These are phyloP conservation scores for Heterohyrax brucei DNA, from an alignment of 2,797 vertebrate species.

Conservation along the genomic window DNA sequence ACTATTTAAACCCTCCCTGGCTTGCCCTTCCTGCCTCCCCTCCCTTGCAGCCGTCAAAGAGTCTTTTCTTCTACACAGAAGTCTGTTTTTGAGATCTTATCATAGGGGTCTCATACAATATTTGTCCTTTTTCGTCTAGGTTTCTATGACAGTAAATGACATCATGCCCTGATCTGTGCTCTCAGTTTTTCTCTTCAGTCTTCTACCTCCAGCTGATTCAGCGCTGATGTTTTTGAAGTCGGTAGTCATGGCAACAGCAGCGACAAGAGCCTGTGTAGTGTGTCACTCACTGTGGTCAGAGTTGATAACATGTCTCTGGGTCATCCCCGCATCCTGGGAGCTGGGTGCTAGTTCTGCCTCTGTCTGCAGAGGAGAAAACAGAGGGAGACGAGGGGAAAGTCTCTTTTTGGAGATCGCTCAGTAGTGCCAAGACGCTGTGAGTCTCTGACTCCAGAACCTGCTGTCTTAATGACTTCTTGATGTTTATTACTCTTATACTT, in stretches of 20 bases:
- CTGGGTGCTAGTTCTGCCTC: neutral
- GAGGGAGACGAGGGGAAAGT: too few species aligned
- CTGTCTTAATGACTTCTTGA: neutral
- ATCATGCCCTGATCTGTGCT: neutral
- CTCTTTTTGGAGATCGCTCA: neutral
- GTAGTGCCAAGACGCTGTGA: neutral
- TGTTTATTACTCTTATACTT: slow-evolving; percentile 26
- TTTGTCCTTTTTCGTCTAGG: neutral
- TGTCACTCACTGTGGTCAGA: neutral
- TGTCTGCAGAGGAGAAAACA: neutral
- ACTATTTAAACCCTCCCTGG: too few species aligned
- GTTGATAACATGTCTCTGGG: fast-evolving
- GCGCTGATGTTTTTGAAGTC: neutral
- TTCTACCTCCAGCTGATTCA: neutral
- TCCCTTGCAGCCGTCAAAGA: too few species aligned
- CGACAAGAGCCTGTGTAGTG: fast-evolving
- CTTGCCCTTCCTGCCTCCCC: too few species aligned
- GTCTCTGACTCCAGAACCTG: neutral
- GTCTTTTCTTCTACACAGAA: too few species aligned
- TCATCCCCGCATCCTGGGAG: neutral
- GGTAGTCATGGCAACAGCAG: neutral
- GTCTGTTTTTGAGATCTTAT: too few species aligned
- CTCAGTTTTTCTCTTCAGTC: neutral
- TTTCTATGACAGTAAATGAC: neutral
- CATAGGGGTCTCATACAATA: too few species aligned